Conservation (phyloP, 2,113 vertebrate genomes). For the Stercorarius parasiticus region DNA sequence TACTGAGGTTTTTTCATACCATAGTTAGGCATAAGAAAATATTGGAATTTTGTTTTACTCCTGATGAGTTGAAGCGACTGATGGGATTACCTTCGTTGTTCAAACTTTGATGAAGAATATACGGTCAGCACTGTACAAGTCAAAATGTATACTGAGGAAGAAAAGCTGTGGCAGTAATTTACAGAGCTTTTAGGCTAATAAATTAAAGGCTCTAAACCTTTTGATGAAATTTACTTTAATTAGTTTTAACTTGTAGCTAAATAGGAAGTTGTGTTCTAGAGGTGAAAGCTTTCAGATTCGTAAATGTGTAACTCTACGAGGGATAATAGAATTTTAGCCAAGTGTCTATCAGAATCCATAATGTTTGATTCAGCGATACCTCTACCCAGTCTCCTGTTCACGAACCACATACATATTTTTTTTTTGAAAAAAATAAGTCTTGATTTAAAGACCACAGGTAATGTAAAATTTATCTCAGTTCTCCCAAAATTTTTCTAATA, state of each 20-base stretch:
- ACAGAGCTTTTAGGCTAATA: not conserved
- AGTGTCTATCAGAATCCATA: not conserved
- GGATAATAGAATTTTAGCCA: not conserved
- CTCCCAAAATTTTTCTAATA: not conserved
- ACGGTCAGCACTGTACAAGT: not conserved
- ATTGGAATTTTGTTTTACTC: not conserved
- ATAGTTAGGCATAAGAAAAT: not conserved
- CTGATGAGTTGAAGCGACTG: not conserved
- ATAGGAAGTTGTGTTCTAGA: not conserved
- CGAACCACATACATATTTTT: not conserved
- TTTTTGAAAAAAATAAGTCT: accelerated
- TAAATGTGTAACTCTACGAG: not conserved
- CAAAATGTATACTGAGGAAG: not conserved
- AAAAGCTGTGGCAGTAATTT: not conserved
- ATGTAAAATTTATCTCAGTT: not conserved
- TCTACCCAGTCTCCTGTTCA: not conserved
- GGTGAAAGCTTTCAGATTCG: not conserved
- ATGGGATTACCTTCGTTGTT: not conserved
- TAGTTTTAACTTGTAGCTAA: not conserved
- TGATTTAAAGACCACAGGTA: not conserved
- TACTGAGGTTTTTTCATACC: not conserved
- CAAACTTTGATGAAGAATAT: not conserved
- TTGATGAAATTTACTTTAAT: not conserved
- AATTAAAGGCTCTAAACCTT: not conserved
- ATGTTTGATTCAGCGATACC: not conserved